Conservation (phyloP, 53 echinoderm and acorn worm species). For the Stichopus horrens region DNA sequence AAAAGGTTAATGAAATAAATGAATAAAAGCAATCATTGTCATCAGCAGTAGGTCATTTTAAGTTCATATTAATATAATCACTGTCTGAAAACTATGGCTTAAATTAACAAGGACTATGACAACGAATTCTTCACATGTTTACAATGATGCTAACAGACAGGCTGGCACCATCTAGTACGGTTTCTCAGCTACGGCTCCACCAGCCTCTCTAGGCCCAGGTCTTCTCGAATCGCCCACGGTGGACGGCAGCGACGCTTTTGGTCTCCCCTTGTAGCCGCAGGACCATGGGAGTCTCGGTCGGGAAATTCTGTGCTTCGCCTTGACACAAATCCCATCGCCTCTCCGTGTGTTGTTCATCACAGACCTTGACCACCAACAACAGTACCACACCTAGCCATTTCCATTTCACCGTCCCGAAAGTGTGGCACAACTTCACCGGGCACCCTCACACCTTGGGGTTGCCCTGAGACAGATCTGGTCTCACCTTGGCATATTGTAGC, state of each 20-base stretch:
- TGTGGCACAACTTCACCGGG: background rate
- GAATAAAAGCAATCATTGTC: no score
- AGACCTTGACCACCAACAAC: background rate
- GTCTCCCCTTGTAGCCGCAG: background rate
- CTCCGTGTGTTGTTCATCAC: no score
- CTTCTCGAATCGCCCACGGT: background rate
- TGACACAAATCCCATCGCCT: no score
- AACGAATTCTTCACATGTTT: background rate
- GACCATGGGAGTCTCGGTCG: background rate
- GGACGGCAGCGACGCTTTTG: background rate
- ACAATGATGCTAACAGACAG: background rate
- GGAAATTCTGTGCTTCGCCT: no score
- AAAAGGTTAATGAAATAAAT: no score
- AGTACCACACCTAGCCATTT: background rate
- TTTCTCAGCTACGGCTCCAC: background rate
- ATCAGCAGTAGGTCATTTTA: no score
- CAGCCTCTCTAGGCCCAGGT: background rate
- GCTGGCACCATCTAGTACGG: background rate
- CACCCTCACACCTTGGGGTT: constrained; percentile 14
- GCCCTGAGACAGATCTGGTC: background rate
- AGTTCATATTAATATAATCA: no score
- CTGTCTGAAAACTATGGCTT: no score
- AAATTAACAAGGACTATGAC: no score
- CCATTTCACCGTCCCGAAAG: background rate
- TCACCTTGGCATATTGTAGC: constrained; percentile 68